Evolutionary conservation across 2,797 vertebrate species (phyloP).

Genomic region (Sebastes ruberrimus): DNA sequence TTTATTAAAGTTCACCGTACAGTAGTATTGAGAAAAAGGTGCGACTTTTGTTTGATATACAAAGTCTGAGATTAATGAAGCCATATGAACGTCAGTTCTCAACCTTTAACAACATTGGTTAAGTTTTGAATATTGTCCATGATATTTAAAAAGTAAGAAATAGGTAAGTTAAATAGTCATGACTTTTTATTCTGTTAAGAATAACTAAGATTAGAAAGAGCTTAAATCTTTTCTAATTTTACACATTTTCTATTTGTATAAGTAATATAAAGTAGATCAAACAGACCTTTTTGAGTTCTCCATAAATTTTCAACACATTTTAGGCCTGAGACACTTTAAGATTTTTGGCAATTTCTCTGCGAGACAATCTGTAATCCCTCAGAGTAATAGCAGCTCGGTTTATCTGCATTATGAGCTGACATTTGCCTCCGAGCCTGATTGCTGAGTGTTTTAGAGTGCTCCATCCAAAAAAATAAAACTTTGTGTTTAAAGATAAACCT

Average conservation of each 20-base stretch:
- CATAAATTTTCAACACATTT: background rate
- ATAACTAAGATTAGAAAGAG: background rate
- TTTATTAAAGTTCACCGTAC: background rate
- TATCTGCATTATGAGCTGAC: constrained; percentile 38
- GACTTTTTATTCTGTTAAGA: background rate
- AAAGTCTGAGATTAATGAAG: background rate
- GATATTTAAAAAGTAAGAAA: background rate
- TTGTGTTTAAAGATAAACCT: constrained; percentile 41
- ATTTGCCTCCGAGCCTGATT: constrained; percentile 45
- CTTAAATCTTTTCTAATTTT: background rate
- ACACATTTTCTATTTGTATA: background rate
- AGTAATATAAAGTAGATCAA: background rate
- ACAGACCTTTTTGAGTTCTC: background rate
- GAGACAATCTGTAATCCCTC: constrained; percentile 36
- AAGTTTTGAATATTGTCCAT: background rate
- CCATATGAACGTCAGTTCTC: background rate
- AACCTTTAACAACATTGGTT: background rate
- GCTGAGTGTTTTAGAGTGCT: constrained; percentile 30
- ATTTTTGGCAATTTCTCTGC: constrained; percentile 14
- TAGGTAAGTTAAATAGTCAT: background rate
- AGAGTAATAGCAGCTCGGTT: constrained; percentile 25
- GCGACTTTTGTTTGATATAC: background rate
- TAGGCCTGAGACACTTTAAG: background rate
- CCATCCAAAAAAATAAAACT: constrained; percentile 24
- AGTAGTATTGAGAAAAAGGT: background rate